Evolutionary conservation across 2,113 vertebrate species (phyloP).

Genomic region (Ia io): DNA sequence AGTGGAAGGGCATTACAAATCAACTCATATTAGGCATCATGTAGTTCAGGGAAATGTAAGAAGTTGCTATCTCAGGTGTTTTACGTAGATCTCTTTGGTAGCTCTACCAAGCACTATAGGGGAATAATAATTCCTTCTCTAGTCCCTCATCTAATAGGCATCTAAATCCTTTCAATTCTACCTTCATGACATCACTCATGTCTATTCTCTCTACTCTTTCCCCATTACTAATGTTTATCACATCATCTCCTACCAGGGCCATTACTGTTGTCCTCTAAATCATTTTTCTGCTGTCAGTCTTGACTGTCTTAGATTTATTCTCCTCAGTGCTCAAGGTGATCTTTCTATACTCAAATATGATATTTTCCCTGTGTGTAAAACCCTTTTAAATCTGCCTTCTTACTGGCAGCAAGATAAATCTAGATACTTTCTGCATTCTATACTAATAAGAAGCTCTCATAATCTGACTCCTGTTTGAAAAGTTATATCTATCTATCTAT

Average conservation of each 20-base stretch:
- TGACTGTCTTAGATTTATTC: background rate
- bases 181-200: background rate
- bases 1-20: background rate
- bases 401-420: background rate
- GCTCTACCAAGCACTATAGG: background rate
- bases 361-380: background rate
- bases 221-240: background rate
- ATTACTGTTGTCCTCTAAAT: background rate
- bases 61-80: background rate
- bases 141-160: background rate
- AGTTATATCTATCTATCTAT: background rate
- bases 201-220: background rate
- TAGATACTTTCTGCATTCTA: background rate
- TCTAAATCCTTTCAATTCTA: background rate
- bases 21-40: background rate
- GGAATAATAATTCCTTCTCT: background rate
- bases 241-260: background rate
- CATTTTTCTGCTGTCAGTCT: background rate
- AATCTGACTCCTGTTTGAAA: constrained; percentile 26
- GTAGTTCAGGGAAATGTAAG: background rate
- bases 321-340: background rate
- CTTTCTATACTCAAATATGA: background rate
- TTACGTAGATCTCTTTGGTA: background rate
- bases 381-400: background rate
- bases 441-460: background rate